Evolutionary conservation across 2,888 invertebrate species (phyloP).

Genomic region (Hemicrepidius hirtus): DNA sequence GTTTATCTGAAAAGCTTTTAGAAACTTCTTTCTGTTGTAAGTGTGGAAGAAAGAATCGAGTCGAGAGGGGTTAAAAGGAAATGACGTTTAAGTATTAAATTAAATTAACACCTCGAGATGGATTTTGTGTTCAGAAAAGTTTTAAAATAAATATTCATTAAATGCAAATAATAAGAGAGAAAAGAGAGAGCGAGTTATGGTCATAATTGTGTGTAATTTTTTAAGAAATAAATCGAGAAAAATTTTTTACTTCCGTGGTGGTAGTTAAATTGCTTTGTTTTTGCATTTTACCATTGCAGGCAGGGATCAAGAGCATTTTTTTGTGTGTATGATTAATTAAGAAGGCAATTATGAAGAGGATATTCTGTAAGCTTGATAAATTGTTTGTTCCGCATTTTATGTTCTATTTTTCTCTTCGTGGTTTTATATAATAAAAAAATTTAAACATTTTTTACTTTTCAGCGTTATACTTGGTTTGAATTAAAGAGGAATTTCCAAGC

Average conservation of each 20-base stretch:
- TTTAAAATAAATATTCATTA: slow-evolving; percentile 1
- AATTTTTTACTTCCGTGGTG: background rate
- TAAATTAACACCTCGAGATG: slow-evolving; percentile 14
- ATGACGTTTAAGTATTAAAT: slow-evolving; percentile 25
- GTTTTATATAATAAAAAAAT: no score
- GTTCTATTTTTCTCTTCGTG: no score
- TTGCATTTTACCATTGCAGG: no score
- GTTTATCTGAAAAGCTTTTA: background rate
- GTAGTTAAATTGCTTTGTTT: no score
- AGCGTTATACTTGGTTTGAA: no score
- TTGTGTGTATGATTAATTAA: slow-evolving; percentile 8
- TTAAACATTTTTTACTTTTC: no score
- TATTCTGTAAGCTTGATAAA: slow-evolving; percentile 8
- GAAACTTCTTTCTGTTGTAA: background rate
- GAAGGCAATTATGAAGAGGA: background rate
- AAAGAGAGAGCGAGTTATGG: no score
- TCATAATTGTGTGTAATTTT: slow-evolving; percentile 2
- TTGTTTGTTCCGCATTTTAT: background rate
- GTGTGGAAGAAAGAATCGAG: background rate
- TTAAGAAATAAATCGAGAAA: background rate
- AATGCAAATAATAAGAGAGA: slow-evolving; percentile 14
- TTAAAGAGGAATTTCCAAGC: no score
- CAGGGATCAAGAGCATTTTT: background rate
- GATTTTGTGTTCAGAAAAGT: background rate
- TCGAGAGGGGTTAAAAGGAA: slow-evolving; percentile 13